Evolutionary conservation across 2,888 invertebrate species (phyloP).

Genomic region (Ormia ochracea): DNA sequence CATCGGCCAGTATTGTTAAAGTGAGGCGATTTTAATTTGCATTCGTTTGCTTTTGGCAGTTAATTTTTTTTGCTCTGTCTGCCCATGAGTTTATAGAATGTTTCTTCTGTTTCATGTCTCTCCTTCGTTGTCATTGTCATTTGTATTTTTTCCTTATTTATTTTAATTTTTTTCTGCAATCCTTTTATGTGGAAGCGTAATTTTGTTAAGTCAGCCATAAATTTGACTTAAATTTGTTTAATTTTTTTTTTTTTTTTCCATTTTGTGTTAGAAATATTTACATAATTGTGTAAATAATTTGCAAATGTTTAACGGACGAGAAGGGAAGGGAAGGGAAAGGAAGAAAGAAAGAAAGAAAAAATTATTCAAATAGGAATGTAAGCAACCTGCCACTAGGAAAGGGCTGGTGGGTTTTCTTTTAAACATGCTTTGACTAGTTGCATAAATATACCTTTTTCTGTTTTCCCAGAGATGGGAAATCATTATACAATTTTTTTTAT

Average conservation of each 20-base stretch:
- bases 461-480: too few species aligned
- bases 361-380: neutral
- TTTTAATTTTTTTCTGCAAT: constrained; percentile 40
- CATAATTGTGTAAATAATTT: constrained; percentile 68
- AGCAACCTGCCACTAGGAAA: neutral
- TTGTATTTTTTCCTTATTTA: constrained; percentile 57
- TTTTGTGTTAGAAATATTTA: constrained; percentile 67
- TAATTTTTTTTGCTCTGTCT: constrained; percentile 59
- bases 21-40: constrained; percentile 73
- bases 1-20: constrained; percentile 50
- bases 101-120: constrained; percentile 57
- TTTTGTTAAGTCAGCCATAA: constrained; percentile 74
- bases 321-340: too few species aligned
- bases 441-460: too few species aligned
- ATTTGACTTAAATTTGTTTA: constrained; percentile 70
- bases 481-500: too few species aligned
- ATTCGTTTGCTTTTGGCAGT: constrained; percentile 73
- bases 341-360: neutral
- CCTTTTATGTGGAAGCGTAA: constrained; percentile 62
- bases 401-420: neutral
- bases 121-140: constrained; percentile 49
- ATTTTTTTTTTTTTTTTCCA: neutral
- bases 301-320: constrained; percentile 53
- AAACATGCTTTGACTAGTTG: neutral
- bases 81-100: constrained; percentile 63